Conservation (phyloP, 30 jellyfish, hydroid and myxozoan species). For the Aurelia sp. region DNA sequence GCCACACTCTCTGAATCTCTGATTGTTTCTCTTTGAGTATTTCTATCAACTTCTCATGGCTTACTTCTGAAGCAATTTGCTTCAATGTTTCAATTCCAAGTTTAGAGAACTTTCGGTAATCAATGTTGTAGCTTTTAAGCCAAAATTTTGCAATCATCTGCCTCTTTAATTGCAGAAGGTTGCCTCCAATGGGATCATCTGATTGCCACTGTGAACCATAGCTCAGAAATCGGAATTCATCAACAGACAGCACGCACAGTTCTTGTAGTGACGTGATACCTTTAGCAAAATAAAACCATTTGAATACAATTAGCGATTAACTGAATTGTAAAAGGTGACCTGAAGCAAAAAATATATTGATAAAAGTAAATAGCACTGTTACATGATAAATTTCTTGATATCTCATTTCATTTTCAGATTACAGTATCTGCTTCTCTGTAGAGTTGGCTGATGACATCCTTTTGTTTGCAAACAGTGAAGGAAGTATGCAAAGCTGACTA, state of each 20-base stretch:
- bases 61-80: neutral
- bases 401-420: too few relatives aligned
- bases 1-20: conserved; percentile 19
- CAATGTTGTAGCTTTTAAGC: conserved; percentile 6
- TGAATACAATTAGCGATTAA: neutral
- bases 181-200: neutral
- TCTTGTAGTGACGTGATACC: conserved; percentile 40
- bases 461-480: too few relatives aligned
- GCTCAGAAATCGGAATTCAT: conserved; percentile 35
- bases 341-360: too few relatives aligned
- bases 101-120: conserved; percentile 1
- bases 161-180: conserved; percentile 13
- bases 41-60: neutral
- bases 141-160: conserved; percentile 30
- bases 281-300: neutral
- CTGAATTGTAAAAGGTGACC: too few relatives aligned
- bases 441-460: too few relatives aligned
- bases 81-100: conserved; percentile 28
- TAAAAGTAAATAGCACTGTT: too few relatives aligned
- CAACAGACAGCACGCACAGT: conserved; percentile 42
- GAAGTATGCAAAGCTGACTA: too few relatives aligned
- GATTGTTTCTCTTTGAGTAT: neutral
- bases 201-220: conserved; percentile 5
- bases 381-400: too few relatives aligned
- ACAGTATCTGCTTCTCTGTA: too few relatives aligned